A percentile compares a stretch with the other conserved stretches of the same genome.
These are phyloP conservation scores for Tuta absoluta DNA, from an alignment of 2,888 invertebrate genomes.

Conservation along the genomic window DNA sequence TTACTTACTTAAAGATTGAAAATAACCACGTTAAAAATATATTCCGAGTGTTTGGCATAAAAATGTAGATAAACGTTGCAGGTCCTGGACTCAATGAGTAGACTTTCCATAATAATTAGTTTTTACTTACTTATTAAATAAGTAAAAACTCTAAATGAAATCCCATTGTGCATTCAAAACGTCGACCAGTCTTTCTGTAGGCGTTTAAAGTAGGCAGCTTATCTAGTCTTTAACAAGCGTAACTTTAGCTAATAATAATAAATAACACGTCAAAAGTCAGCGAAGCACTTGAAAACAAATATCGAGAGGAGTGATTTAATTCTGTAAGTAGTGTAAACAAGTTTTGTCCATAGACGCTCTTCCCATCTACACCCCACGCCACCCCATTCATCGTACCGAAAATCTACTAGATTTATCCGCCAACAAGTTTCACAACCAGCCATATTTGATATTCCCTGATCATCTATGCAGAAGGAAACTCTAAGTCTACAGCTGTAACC, in stretches of 20 bases:
- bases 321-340: constrained; percentile 77
- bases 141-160: too few relatives aligned
- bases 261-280: constrained; percentile 40
- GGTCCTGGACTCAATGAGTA: too few relatives aligned
- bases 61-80: too few relatives aligned
- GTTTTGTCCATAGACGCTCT: constrained; percentile 62
- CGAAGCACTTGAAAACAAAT: constrained; percentile 55
- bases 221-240: neutral
- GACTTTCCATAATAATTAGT: too few relatives aligned
- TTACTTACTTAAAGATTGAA: too few relatives aligned
- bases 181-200: too few relatives aligned
- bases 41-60: too few relatives aligned
- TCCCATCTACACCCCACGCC: constrained; percentile 45
- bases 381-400: constrained; percentile 45
- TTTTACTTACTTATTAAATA: too few relatives aligned
- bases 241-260: neutral
- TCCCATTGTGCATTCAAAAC: too few relatives aligned
- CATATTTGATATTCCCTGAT: constrained; percentile 43
- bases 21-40: too few relatives aligned
- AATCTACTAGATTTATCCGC: constrained; percentile 51
- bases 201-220: too few relatives aligned
- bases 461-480: neutral
- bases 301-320: constrained; percentile 68
- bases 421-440: constrained; percentile 52
- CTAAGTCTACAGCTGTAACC: neutral